phyloP scores from a whole-genome alignment of 2,797 vertebrate genomes.

The Chaenodraco wilsoni region DNA sequence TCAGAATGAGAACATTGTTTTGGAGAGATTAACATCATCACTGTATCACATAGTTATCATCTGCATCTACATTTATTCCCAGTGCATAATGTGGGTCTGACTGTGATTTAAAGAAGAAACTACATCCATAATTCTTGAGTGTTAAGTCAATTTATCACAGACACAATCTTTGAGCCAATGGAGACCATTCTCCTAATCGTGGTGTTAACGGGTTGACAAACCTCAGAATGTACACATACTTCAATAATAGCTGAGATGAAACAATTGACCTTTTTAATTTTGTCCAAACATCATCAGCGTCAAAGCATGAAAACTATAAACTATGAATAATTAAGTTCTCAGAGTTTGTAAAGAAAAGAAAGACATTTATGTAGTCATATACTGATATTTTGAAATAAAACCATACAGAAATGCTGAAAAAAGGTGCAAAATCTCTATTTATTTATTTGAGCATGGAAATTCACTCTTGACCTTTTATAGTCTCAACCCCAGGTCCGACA shows the following conservation, averaged over 20 bases:
- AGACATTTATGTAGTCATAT: background rate
- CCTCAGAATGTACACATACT: background rate
- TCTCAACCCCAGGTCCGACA: background rate
- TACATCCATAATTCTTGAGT: background rate
- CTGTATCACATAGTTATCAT: constrained; percentile 8
- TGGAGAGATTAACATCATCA: constrained; percentile 33
- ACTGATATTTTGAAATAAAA: background rate
- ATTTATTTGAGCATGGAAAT: background rate
- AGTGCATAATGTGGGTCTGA: background rate
- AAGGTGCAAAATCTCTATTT: background rate
- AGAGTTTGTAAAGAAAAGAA: background rate
- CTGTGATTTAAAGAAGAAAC: constrained; percentile 19
- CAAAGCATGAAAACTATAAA: too few species aligned
- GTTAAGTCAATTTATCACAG: background rate
- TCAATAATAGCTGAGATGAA: background rate
- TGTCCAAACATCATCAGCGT: too few species aligned
- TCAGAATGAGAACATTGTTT: constrained; percentile 47
- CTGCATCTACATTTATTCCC: constrained; percentile 9
- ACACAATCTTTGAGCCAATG: background rate
- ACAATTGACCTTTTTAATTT: too few species aligned
- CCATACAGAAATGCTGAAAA: background rate
- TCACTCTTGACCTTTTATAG: background rate
- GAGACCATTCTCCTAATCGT: background rate
- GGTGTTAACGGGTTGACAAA: background rate
- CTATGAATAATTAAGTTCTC: background rate